A percentile compares a stretch with the other conserved stretches of the same genome.
phyloP scores from a whole-genome alignment of 2,797 vertebrate genomes.

The Enteromius fasciolatus region DNA sequence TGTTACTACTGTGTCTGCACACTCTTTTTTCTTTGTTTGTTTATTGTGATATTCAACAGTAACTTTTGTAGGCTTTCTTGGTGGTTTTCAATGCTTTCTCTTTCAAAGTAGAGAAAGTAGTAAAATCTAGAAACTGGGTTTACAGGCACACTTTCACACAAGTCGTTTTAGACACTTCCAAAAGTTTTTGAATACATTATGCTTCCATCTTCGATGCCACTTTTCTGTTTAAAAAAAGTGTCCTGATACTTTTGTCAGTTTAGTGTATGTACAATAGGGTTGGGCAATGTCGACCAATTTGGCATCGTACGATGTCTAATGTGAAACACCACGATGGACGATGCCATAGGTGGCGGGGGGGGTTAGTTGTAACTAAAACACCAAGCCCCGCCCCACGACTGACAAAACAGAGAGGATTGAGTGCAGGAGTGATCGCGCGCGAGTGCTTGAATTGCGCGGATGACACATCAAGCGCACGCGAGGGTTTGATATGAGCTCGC shows the following conservation, averaged over 20 bases:
- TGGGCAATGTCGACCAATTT: too few relatives aligned
- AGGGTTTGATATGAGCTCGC: too few relatives aligned
- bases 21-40: constrained; percentile 6
- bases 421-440: too few relatives aligned
- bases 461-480: too few relatives aligned
- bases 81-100: not conserved
- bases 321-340: too few relatives aligned
- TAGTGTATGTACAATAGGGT: not conserved
- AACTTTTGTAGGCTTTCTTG: not conserved
- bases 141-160: too few relatives aligned
- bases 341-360: too few relatives aligned
- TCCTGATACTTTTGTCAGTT: not conserved
- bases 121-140: not conserved
- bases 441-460: too few relatives aligned
- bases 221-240: not conserved
- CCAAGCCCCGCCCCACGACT: too few relatives aligned
- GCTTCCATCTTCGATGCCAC: not conserved
- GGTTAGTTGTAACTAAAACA: too few relatives aligned
- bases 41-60: constrained; percentile 2
- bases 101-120: not conserved
- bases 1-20: not conserved
- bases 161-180: not conserved
- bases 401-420: too few relatives aligned
- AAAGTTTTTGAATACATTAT: not conserved
- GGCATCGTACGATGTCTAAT: too few relatives aligned